A percentile compares a stretch with the other conserved stretches of the same genome.
phyloP scores from a whole-genome alignment of 2,888 invertebrate genomes.

The Margaritifera margaritifera region DNA sequence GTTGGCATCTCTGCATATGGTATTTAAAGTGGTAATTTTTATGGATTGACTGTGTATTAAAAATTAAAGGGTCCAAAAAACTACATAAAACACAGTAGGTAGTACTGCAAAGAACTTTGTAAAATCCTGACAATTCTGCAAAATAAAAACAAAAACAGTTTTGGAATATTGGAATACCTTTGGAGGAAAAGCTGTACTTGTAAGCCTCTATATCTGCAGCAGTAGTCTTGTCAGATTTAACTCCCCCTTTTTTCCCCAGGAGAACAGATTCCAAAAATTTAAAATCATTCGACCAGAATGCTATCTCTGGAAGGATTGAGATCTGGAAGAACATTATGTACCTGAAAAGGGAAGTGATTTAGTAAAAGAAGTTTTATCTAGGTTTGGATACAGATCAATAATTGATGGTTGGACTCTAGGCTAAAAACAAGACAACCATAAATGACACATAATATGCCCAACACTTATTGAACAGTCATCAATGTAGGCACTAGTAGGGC shows the following conservation, averaged over 20 bases:
- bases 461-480: no score
- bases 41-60: no score
- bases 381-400: no score
- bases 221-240: conserved; percentile 58
- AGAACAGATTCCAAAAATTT: conserved; percentile 76
- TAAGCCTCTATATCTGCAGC: conserved; percentile 82
- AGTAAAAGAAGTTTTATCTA: not conserved
- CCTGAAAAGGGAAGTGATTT: conserved; percentile 42
- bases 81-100: no score
- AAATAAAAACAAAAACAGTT: conserved; percentile 1
- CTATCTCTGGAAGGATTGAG: conserved; percentile 77
- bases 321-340: conserved; percentile 65
- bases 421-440: no score
- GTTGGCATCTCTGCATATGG: no score
- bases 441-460: no score
- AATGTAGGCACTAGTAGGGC: no score
- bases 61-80: no score
- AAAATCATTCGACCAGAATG: conserved; percentile 79
- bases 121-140: not conserved
- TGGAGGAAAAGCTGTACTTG: conserved; percentile 82
- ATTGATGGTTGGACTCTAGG: no score
- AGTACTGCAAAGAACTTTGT: not conserved
- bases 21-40: no score
- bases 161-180: conserved; percentile 70
- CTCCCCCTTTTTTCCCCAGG: conserved; percentile 30